Percentiles rank a stretch among this genome's conserved stretches.
Evolutionary conservation across 1,140 invertebrate genomes (phyloP).

Genomic region (Neodiprion virginianus): DNA sequence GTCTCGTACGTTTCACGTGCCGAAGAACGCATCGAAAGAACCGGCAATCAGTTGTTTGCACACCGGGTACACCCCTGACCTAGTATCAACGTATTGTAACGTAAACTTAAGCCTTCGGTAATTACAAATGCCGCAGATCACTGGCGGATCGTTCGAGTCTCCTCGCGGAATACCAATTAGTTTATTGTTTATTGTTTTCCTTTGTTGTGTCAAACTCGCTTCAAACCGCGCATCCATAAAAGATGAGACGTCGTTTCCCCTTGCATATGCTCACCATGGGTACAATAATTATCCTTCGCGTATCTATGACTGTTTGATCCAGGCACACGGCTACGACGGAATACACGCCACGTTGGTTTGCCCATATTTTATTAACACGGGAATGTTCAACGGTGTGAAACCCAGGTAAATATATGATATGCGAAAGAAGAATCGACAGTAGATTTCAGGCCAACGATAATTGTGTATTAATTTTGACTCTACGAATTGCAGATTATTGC

Average conservation of each 20-base stretch:
- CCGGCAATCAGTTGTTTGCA: not conserved
- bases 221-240: not conserved
- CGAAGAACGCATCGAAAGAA: not conserved
- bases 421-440: slow-evolving; percentile 11
- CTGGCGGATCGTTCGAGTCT: not conserved
- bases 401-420: slow-evolving; percentile 70
- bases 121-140: not conserved
- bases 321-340: slow-evolving; percentile 68
- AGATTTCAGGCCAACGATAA: not conserved
- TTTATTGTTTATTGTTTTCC: too few relatives aligned
- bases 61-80: not conserved
- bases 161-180: not conserved
- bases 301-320: slow-evolving; percentile 38
- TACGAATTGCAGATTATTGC: slow-evolving; percentile 69
- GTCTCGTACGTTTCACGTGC: too few relatives aligned
- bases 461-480: slow-evolving; percentile 28
- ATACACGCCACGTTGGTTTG: slow-evolving; percentile 89
- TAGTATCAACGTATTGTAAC: not conserved
- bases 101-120: not conserved
- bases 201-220: not conserved
- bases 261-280: not conserved
- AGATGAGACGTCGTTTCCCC: not conserved
- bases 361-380: slow-evolving; percentile 93
- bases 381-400: slow-evolving; percentile 92
- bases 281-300: slow-evolving; percentile 4